phyloP scores from a whole-genome alignment of 2,797 vertebrate genomes.

The Enteromius anoplus region DNA sequence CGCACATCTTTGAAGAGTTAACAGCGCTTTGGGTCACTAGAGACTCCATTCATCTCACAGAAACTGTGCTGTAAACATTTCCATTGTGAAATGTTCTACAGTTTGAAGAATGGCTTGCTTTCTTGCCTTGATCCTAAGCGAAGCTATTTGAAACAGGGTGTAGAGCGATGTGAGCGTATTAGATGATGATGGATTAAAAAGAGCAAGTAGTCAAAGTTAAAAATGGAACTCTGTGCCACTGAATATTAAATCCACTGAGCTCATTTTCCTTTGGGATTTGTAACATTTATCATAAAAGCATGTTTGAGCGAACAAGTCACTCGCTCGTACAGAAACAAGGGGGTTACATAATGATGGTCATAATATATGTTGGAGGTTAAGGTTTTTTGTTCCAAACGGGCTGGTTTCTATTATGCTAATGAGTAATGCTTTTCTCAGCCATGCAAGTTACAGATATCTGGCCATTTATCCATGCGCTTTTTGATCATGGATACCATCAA shows the following conservation, averaged over 20 bases:
- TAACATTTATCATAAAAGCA: conserved; percentile 23
- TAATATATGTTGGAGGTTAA: not conserved
- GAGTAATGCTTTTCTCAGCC: conserved; percentile 31
- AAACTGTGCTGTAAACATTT: conserved; percentile 50
- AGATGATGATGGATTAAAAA: conserved; percentile 33
- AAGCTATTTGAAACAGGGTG: conserved; percentile 39
- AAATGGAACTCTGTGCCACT: conserved; percentile 48
- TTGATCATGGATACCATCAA: conserved; percentile 13
- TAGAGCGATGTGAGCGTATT: conserved; percentile 25
- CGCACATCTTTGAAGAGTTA: conserved; percentile 45
- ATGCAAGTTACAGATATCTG: conserved; percentile 5
- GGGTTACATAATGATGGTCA: conserved; percentile 7
- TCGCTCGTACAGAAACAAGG: conserved; percentile 16
- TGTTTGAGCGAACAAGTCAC: conserved; percentile 17
- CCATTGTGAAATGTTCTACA: conserved; percentile 44
- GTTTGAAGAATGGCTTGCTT: conserved; percentile 28
- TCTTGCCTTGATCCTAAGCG: conserved; percentile 43
- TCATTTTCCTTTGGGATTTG: conserved; percentile 35
- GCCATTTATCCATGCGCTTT: conserved; percentile 13
- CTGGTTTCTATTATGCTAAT: conserved; percentile 3
- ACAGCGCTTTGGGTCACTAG: conserved; percentile 8
- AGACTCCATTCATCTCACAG: conserved; percentile 18
- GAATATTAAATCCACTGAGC: conserved; percentile 43
- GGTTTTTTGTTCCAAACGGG: conserved; percentile 27
- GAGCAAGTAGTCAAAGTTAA: not conserved